These are phyloP conservation scores for Elegia similella DNA, from an alignment of 2,888 invertebrate species.

Conservation along the genomic window DNA sequence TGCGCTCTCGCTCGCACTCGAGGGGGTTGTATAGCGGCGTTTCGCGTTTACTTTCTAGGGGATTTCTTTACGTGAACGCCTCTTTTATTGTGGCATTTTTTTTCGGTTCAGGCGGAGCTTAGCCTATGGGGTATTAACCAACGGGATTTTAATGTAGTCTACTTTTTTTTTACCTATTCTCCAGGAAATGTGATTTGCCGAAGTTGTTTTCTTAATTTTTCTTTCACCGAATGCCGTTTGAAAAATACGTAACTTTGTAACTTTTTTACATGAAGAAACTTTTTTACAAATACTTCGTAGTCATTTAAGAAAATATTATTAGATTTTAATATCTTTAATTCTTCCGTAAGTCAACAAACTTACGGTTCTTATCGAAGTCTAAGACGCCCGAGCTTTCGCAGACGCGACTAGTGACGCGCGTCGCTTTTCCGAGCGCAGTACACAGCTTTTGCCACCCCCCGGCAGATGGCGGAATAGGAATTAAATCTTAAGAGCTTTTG, in stretches of 20 bases:
- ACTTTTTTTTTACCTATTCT: slow-evolving; percentile 65
- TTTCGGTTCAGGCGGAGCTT: slow-evolving; percentile 75
- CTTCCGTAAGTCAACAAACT: slow-evolving; percentile 17
- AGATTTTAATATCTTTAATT: background rate
- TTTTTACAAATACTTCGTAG: background rate
- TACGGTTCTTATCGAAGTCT: slow-evolving; percentile 31
- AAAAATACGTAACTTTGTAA: background rate
- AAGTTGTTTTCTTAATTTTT: slow-evolving; percentile 26
- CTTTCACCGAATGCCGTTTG: background rate
- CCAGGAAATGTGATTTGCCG: slow-evolving; percentile 34
- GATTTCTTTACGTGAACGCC: slow-evolving; percentile 74
- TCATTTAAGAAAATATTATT: background rate
- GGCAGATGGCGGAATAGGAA: slow-evolving; percentile 61
- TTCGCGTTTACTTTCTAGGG: slow-evolving; percentile 58
- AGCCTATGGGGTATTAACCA: slow-evolving; percentile 67
- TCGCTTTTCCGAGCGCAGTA: slow-evolving; percentile 7
- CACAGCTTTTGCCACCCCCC: slow-evolving; percentile 59
- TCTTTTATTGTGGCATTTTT: slow-evolving; percentile 69
- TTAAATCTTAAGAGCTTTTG: background rate
- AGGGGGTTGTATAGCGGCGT: slow-evolving; percentile 39
- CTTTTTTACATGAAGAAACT: background rate
- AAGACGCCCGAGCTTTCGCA: background rate
- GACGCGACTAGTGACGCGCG: too few species aligned
- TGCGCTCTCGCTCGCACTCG: slow-evolving; percentile 65
- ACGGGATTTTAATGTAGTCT: slow-evolving; percentile 56